Base-by-base conservation (phyloP, 2,888 invertebrate species). In the Rambutsinella grinnellia region DNA sequence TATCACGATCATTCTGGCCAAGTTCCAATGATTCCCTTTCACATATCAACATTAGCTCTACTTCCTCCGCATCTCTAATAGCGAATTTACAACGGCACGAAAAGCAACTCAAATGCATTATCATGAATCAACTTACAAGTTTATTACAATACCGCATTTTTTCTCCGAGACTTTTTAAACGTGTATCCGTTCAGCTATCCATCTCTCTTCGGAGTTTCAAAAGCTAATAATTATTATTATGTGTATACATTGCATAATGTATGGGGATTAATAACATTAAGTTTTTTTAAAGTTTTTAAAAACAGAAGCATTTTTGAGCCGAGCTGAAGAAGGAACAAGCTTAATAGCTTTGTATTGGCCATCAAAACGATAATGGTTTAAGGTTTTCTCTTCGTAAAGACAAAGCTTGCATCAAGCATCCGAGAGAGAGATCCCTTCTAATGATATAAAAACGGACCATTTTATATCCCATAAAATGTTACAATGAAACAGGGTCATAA, bases 391-490 rank as follows among this genome's bases (percentile, higher is more conserved):
- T 23, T 8, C n/a, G 27, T 27, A 27, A 19, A 13, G 6, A 3
- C 27, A 51, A 15, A 53, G 21, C 36, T 19, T 36, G 13, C 24
- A 13, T 19, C 36, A 54, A 46, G 10, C 44, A 44, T 26, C 74
- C 62, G 61, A 75, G 62, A 68, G n/a, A n/a, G n/a, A 75, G 57
- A 68, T 75, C 5, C 68, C 68, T 61, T 72, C 66, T 68, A 75
- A 69, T 54, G 76, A 69, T 76, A 76, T 63, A 65, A 69, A 69
- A 69, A 63, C n/a, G 75, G 75, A 66, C 69, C 76, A 65, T 76
- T 75, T 76, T 76, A 76, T 76, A 76, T 54, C 49, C 76, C 76
- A 76, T 76, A 76, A 76, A 76, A 76, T 69, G n/a, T 68, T 65
- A 69, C 68, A 76, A 69, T 69, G 36, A 58, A 65, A 76, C 76